A percentile compares a stretch with the other conserved stretches of the same genome.
phyloP scores from a whole-genome alignment of 2,797 vertebrate species.

The Diplodus puntazzo region DNA sequence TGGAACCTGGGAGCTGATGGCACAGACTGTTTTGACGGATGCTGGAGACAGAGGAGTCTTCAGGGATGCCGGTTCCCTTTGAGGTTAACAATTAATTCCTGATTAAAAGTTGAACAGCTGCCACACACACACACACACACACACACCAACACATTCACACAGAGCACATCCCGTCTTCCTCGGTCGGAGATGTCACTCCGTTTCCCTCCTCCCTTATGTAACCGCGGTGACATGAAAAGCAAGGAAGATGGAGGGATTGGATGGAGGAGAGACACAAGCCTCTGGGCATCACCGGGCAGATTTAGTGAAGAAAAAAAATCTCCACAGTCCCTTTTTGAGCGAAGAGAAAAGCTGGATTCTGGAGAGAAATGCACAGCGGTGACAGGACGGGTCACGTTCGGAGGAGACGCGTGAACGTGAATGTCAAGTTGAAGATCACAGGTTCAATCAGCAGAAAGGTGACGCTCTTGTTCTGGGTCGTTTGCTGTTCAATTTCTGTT shows the following conservation, averaged over 20 bases:
- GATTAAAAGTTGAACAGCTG: slow-evolving; percentile 55
- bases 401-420: neutral
- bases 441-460: neutral
- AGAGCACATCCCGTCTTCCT: slow-evolving; percentile 13
- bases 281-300: slow-evolving; percentile 63
- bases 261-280: slow-evolving; percentile 61
- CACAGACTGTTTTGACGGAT: slow-evolving; percentile 15
- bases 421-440: slow-evolving; percentile 12
- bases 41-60: slow-evolving; percentile 19
- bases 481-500: no score
- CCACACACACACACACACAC: neutral
- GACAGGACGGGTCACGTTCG: slow-evolving; percentile 5
- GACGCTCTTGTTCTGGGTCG: neutral
- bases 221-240: slow-evolving; percentile 60
- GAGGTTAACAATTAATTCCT: slow-evolving; percentile 60
- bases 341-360: slow-evolving; percentile 23
- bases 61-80: slow-evolving; percentile 31
- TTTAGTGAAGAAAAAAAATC: slow-evolving; percentile 26
- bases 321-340: slow-evolving; percentile 26
- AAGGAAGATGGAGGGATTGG: slow-evolving; percentile 58
- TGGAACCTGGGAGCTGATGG: neutral
- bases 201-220: slow-evolving; percentile 54
- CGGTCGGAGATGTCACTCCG: slow-evolving; percentile 35
- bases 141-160: neutral
- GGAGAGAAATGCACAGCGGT: neutral